Percentiles rank a stretch among this genome's conserved stretches.
These are phyloP conservation scores for Pseudorectes ferrugineus DNA, from an alignment of 2,113 vertebrate genomes.

Conservation along the genomic window DNA sequence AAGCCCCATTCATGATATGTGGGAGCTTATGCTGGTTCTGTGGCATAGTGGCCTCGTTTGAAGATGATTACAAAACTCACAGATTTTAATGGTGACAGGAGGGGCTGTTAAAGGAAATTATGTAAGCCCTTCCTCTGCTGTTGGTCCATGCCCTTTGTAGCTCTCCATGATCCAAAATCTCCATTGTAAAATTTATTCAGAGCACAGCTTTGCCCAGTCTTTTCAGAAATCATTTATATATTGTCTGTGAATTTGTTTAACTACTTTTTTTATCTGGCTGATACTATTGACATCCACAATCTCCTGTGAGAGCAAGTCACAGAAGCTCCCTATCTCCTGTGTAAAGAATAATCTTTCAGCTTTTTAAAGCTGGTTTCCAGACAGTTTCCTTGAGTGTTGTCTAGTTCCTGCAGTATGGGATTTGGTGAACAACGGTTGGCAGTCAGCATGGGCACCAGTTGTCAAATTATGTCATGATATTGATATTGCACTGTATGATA, in stretches of 20 bases:
- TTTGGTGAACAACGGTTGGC: not conserved
- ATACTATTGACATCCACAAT: not conserved
- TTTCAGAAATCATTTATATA: not conserved
- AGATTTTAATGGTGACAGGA: not conserved
- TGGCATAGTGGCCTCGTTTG: not conserved
- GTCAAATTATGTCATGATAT: not conserved
- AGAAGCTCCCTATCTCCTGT: not conserved
- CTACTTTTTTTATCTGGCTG: not conserved
- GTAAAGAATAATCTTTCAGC: not conserved
- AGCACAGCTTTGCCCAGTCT: not conserved
- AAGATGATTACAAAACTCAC: not conserved
- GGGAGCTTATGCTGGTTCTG: not conserved
- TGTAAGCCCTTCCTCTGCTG: not conserved
- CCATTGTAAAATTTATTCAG: not conserved
- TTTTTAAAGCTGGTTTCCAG: not conserved
- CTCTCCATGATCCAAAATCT: not conserved
- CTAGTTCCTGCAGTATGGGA: not conserved
- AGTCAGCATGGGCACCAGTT: not conserved
- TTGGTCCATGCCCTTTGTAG: not conserved
- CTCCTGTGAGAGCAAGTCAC: not conserved
- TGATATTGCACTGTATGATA: not conserved
- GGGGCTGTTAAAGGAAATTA: not conserved
- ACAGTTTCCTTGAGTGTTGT: not conserved
- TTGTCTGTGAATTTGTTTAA: not conserved
- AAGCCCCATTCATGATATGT: not conserved